Evolutionary conservation across 2,797 vertebrate species (phyloP), one percentile per base, ranked within the genome.

Genomic region (Garrulus glandarius): DNA sequence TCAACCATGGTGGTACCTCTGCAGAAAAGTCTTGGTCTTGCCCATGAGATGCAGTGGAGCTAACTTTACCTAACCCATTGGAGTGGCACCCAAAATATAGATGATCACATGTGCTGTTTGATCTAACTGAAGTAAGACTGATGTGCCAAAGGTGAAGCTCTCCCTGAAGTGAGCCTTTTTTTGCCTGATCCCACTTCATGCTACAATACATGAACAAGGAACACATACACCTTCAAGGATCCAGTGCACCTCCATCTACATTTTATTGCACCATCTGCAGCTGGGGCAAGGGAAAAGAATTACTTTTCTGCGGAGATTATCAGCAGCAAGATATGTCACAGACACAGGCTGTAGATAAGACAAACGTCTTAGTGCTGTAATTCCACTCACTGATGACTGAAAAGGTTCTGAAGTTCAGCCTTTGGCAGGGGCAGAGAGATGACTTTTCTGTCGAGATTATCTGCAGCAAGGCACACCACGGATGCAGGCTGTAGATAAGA

Each of bases 201-300:
- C 15, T 75, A 44, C 1, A 8, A 24, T 5, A 44, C 0, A 71
- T 1, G 4, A 57, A 9, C 36, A 61, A 9, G 0, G 2, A 41
- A 37, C 34, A 77, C 0, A 1, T 6, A 56, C 4, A 68, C 34
- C 53, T 64, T 69, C 61, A 34, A 74, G 16, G 53, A 88, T 10
- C 29, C 68, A 59, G 13, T 0, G 1, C 12, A 47, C 41, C 23
- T 52, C 61, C 50, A 43, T 32, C 3, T 1, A 29, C 19, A 6
- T 56, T 80, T 89, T 60, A 94, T 26, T 82, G 70, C 80, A 75
- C 9, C 1, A 0, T 10, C 10, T 68, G 22, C 70, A 79, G 21
- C 12, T n/a, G 36, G 43, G 23, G 26, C 59, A 80, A 75, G 36
- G 59, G 13, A 68, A 16, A 15, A 55, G 39, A 92, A 69, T 49